phyloP scores from a whole-genome alignment of 1,140 invertebrate species.

The Eufriesea mexicana region DNA sequence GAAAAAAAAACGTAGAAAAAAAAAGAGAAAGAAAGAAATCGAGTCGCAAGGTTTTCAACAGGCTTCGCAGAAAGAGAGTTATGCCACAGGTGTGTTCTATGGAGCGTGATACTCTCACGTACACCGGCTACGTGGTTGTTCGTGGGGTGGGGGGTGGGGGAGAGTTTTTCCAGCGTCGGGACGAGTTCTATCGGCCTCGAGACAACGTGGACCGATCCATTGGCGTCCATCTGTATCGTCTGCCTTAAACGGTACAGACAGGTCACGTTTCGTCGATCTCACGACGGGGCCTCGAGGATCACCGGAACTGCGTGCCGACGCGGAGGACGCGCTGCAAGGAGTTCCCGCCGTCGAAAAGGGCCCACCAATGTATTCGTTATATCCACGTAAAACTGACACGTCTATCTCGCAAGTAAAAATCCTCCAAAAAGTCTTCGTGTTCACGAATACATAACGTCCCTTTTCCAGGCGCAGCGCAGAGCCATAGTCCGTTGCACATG shows the following conservation, averaged over 20 bases:
- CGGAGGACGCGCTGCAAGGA: slow-evolving; percentile 45
- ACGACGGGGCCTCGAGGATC: not conserved
- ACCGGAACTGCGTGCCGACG: slow-evolving; percentile 21
- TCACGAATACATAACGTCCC: not conserved
- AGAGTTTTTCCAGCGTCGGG: slow-evolving; percentile 12
- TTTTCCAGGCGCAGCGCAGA: slow-evolving; percentile 33
- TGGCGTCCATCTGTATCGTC: not conserved
- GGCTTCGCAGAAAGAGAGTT: slow-evolving; percentile 55
- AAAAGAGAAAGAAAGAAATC: slow-evolving; percentile 33
- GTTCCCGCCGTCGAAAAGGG: slow-evolving; percentile 7
- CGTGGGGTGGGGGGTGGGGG: not conserved
- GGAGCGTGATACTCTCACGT: slow-evolving; percentile 70
- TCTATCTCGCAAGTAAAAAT: not conserved
- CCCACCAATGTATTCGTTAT: not conserved
- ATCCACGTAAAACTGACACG: too few species aligned
- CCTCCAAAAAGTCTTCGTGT: not conserved
- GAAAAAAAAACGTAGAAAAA: slow-evolving; percentile 3
- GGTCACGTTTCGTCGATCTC: not conserved
- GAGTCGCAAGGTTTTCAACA: slow-evolving; percentile 49
- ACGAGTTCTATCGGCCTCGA: slow-evolving; percentile 5
- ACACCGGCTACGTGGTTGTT: slow-evolving; percentile 68
- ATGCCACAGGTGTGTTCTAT: slow-evolving; percentile 64
- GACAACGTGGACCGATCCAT: slow-evolving; percentile 9
- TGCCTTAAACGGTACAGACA: not conserved
- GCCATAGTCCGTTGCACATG: slow-evolving; percentile 31